Conservation (phyloP, 1,140 invertebrate genomes). For the Vanessa atalanta region DNA sequence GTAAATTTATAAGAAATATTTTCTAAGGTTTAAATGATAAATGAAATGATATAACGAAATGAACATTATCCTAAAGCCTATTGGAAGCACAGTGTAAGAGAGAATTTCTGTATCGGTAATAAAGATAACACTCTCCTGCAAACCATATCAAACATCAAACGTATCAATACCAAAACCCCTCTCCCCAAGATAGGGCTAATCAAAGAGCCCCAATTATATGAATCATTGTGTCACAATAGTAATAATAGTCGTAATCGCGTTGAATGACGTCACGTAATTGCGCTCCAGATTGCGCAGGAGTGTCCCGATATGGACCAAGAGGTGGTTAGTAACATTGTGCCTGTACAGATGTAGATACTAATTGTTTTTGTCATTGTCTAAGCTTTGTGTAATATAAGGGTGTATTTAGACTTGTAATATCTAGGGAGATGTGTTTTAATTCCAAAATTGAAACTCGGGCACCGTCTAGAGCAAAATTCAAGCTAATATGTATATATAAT, state of each 20-base stretch:
- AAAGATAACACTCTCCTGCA: no score
- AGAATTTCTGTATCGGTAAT: no score
- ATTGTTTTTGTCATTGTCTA: conserved; percentile 33
- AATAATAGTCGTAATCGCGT: conserved; percentile 10
- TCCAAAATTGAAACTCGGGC: not conserved
- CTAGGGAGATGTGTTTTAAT: not conserved
- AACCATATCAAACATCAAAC: not conserved
- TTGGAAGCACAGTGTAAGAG: no score
- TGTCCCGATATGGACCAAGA: conserved; percentile 24
- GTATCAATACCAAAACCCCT: not conserved
- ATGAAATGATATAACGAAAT: no score
- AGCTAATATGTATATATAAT: not conserved
- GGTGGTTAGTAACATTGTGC: conserved; percentile 8
- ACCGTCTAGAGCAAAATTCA: no score
- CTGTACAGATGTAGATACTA: conserved; percentile 29
- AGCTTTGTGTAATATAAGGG: conserved; percentile 16
- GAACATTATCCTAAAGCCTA: no score
- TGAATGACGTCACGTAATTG: conserved; percentile 33
- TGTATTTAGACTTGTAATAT: not conserved
- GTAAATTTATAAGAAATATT: no score
- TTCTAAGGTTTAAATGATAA: no score
- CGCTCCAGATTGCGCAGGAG: conserved; percentile 16
- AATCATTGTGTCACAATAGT: conserved; percentile 28
- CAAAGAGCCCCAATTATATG: conserved; percentile 14
- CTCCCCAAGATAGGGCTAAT: not conserved